These are phyloP conservation scores for Pantelozetes paolii DNA, from an alignment of 2,888 invertebrate genomes.

Conservation along the genomic window DNA sequence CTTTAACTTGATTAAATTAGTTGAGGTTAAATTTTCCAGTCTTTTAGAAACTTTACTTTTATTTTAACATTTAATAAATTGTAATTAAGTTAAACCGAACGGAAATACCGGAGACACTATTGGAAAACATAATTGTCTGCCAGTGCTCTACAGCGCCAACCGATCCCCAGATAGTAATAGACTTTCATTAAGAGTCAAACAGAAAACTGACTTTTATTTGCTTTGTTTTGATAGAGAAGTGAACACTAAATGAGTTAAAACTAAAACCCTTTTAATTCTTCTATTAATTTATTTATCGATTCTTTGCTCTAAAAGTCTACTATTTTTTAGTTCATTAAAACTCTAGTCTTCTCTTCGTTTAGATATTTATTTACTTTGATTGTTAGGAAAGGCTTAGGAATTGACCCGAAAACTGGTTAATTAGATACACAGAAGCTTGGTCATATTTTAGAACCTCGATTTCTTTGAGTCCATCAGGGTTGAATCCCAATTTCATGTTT, in stretches of 20 bases:
- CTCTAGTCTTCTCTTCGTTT: background rate
- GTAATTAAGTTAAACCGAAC: constrained; percentile 18
- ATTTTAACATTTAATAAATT: constrained; percentile 9
- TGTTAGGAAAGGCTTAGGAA: too few relatives aligned
- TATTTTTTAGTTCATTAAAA: background rate
- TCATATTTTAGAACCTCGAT: too few relatives aligned
- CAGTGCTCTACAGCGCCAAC: background rate
- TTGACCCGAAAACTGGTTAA: too few relatives aligned
- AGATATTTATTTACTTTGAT: background rate
- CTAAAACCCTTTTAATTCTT: constrained; percentile 1
- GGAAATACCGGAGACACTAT: constrained; percentile 3
- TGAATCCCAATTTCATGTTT: too few relatives aligned
- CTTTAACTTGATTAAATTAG: background rate
- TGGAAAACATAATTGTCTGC: too few relatives aligned
- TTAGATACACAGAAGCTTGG: too few relatives aligned
- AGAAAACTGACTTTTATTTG: constrained; percentile 15
- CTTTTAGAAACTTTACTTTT: background rate
- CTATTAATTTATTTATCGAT: background rate
- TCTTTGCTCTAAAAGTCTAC: background rate
- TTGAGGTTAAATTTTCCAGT: background rate
- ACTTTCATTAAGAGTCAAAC: constrained; percentile 23
- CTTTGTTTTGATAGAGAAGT: constrained; percentile 12
- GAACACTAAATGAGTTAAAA: background rate
- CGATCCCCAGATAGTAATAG: constrained; percentile 12
- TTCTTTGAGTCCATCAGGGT: too few relatives aligned